Base-by-base conservation (phyloP, 2,888 invertebrate species). In the Drosophila fulvimacula region DNA sequence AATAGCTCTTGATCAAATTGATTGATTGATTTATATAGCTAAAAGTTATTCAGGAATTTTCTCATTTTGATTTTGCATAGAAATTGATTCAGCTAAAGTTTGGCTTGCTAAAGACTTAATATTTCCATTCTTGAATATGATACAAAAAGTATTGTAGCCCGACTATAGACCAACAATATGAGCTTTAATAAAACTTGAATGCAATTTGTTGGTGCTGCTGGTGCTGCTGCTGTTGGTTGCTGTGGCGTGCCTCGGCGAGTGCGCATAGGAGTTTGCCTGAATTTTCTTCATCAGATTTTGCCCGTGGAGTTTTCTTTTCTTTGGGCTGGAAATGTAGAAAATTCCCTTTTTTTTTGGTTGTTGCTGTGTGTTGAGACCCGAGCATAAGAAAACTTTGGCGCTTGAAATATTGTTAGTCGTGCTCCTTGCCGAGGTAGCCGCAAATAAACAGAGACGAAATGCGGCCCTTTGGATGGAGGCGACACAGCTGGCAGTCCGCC, bases 381-480 rank as follows among this genome's bases (percentile, higher is more conserved):
- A 46, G 63, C 63, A 60, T 59, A 73, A 64, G 81, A 77, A 86
- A 82, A 87, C 57, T 82, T 82, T 81, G 64, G 79, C 81, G 73
- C 77, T 88, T 85, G 80, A 88, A 85, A 88, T 80, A 85, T 88
- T 85, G 88, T 83, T 85, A 69, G 71, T 67, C 72, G 62, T 82
- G 69, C 68, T 66, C 67, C 49, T n/a, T 21, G 67, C 69, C 69
- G 49, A 24, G 24, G 36, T 9, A 15, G 48, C 66, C 46, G 30
- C 65, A 76, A 87, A 69, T 76, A 68, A 70, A 58, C 36, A 67
- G 56, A 64, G 66, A 21, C 30, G 30, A 24, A 24, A 36, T 6
- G 27, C 39, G 59, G 21, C 46, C 13, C 21, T 62, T 63, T 56
- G 19, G 42, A 27, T 67, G 48, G 57, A 65, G 69, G 42, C 71